Base-by-base conservation (phyloP, 2,113 vertebrate genomes). In the Talpa occidentalis region DNA sequence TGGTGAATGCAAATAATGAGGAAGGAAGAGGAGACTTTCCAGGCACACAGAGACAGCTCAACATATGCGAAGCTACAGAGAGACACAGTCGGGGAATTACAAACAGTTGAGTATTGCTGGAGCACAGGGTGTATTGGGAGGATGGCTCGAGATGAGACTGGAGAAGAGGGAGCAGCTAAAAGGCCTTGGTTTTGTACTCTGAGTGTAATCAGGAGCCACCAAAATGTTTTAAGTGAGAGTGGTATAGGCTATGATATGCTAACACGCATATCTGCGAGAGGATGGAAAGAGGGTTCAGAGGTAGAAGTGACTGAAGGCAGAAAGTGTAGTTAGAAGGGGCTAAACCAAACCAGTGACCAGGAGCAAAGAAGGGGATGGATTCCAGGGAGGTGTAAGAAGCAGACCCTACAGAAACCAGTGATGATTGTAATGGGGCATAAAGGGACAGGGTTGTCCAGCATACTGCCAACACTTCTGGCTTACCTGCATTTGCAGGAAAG, bases 211-310 rank as follows among this genome's bases (percentile, higher is more conserved):
- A 82, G 76, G 30, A 72, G 72, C 3, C 66, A 32, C 62, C 32
- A 67, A 64, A 78, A 85, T 16, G n/a, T 83, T 93, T 81, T 80
- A 64, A 52, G 52, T 52, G 54, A 91, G 14, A 90, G 47, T 28
- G 21, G 35, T 32, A 93, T 11, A 47, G 17, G 22, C 22, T 86
- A 37, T 11, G 26, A 88, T 42, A 32, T 76, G 77, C 37, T 77
- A 7, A 44, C 44, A 79, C 1, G 66, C 32, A 82, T 87, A 59
- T 82, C 30, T 52, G 35, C 54, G 77, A 92, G 47, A 79, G 14
- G 44, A 7, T 83, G n/a, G 52, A 10, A 86, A 24, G 32, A 49
- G 32, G 22, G 60, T 35, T 94, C 40, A 80, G 81, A 84, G 56
- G 19, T 47, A 16, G 77, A 83, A 92, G 35, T 11, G 10, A 90